A percentile compares a stretch with the other conserved stretches of the same genome.
Conservation (phyloP, 2,797 vertebrate genomes). For the Balearica regulorum region DNA sequence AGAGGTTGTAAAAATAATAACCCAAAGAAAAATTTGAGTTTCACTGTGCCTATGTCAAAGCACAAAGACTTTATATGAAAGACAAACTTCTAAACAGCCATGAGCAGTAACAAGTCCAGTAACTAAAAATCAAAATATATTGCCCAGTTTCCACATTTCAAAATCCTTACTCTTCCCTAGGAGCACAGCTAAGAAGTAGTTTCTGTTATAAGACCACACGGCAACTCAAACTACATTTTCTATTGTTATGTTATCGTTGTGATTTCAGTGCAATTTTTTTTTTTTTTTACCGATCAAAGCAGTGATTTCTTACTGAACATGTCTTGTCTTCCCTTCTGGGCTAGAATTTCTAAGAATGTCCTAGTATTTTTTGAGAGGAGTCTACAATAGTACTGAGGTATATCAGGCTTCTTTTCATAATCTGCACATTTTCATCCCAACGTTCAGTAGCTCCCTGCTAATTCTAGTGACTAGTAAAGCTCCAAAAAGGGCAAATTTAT, state of each 20-base stretch:
- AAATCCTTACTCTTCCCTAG: not conserved
- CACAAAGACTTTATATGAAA: not conserved
- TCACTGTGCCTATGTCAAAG: not conserved
- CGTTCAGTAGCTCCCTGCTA: not conserved
- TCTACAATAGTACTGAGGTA: not conserved
- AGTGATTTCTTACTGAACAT: not conserved
- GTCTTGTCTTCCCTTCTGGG: not conserved
- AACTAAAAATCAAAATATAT: not conserved
- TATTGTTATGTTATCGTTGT: not conserved
- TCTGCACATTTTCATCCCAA: not conserved
- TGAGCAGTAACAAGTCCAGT: not conserved
- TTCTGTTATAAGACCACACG: not conserved
- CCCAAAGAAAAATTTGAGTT: not conserved
- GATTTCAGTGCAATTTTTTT: not conserved
- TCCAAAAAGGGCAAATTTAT: slow-evolving; percentile 15
- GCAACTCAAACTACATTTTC: not conserved
- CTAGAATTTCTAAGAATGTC: not conserved
- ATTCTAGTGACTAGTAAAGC: not conserved
- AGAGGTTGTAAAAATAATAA: not conserved
- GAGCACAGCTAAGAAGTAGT: not conserved
- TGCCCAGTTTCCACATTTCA: not conserved
- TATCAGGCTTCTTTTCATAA: not conserved
- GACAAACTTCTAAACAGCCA: not conserved
- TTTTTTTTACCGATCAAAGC: not conserved
- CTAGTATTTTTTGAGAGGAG: not conserved